Evolutionary conservation across 2,113 vertebrate genomes (phyloP), one percentile per base, ranked within the genome.

Genomic region (Megaceryle maxima): DNA sequence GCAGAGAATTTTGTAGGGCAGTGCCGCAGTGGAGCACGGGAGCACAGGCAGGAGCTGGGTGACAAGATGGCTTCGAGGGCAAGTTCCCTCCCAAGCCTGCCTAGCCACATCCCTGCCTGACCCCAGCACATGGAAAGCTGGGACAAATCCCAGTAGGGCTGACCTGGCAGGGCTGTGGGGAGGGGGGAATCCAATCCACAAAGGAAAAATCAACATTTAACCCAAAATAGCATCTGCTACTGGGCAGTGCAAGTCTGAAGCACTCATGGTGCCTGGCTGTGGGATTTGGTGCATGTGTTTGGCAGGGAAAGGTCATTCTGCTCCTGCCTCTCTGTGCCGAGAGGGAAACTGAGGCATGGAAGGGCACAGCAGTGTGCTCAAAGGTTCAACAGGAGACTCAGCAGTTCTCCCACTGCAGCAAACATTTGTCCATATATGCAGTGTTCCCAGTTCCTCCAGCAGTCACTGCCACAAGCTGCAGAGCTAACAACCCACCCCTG

Each of bases 1-100:
- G 97, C 91, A 78, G 68, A 96, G 94, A 91, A 35, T 96, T 97
- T 97, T 96, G 96, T 97, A 96, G 96, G 92, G 75, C 83, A 96
- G 88, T 86, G 95, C 88, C 31, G 94, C 96, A 97, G 95, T 62
- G 72, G 93, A 95, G 87, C 66, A 37, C 85, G 43, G 93, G 87
- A 96, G 72, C 33, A 1, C 88, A 10, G 79, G 80, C 93, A 74
- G 73, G 60, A 85, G 85, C 59, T 21, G 39, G 69, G 87, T 31
- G 83, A 29, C 2, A 13, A 74, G 4, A 35, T 0, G 4, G 90
- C 85, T 62, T 57, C 31, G 44, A 89, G 89, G 55, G 55, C 60
- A 76, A 21, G 31, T 16, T 51, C 70, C 43, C 78, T 69, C 57
- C 66, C 85, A 10, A 13, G 2, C 13, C 37, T 21, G 48, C 44